Percentiles rank a stretch among this genome's conserved stretches.
Conservation (phyloP, 2,113 vertebrate genomes). For the Cygnus atratus region DNA sequence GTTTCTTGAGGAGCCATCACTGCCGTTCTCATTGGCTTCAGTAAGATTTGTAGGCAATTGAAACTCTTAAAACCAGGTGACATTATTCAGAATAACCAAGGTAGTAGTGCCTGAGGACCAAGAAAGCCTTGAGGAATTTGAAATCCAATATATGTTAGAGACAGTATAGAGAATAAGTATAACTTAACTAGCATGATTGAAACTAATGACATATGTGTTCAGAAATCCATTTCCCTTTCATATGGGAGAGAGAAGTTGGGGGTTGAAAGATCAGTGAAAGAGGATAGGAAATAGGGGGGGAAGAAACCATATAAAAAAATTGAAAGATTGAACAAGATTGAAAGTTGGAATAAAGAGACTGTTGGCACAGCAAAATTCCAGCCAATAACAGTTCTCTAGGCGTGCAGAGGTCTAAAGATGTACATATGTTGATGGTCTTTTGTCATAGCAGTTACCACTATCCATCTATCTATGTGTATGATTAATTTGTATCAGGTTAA, state of each 20-base stretch:
- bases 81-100: background rate
- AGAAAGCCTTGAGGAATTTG: background rate
- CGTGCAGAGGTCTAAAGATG: background rate
- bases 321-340: background rate
- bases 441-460: background rate
- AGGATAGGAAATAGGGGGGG: background rate
- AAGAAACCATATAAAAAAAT: background rate
- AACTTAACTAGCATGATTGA: background rate
- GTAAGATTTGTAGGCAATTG: background rate
- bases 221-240: constrained; percentile 1
- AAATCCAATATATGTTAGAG: background rate
- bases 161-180: background rate
- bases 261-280: background rate
- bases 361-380: background rate
- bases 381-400: background rate
- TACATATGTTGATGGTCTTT: background rate
- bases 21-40: background rate
- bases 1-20: background rate
- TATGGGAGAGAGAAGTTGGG: background rate
- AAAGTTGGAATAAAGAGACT: background rate
- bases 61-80: background rate
- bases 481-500: background rate
- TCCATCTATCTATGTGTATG: background rate
- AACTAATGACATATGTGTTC: background rate
- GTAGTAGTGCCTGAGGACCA: background rate